A percentile compares a stretch with the other conserved stretches of the same genome.
Evolutionary conservation across 2,113 vertebrate genomes (phyloP).

Genomic region (Tichodroma muraria): DNA sequence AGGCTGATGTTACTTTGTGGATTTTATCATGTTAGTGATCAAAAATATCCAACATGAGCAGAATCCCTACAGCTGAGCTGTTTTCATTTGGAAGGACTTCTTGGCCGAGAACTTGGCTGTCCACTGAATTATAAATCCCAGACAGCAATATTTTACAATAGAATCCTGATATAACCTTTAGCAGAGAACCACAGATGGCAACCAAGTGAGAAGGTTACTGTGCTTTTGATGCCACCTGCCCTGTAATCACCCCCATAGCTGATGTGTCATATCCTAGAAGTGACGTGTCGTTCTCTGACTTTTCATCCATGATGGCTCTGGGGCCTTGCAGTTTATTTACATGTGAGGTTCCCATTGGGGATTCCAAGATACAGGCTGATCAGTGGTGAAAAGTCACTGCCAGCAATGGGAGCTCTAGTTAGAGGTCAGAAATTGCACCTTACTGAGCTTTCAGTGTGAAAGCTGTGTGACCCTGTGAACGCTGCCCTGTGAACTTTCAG

Average conservation of each 20-base stretch:
- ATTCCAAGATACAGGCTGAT: neutral
- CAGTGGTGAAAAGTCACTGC: neutral
- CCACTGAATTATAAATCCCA: neutral
- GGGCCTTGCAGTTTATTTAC: neutral
- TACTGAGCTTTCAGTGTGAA: neutral
- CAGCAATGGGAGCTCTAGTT: neutral
- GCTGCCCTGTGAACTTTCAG: neutral
- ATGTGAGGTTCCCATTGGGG: neutral
- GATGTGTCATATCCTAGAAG: neutral
- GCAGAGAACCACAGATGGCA: neutral
- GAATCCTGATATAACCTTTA: conserved; percentile 2
- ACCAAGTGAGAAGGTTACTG: neutral
- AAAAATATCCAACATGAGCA: neutral
- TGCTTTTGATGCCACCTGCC: neutral
- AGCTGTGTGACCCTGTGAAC: neutral
- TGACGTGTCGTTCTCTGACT: neutral
- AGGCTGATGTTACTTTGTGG: neutral
- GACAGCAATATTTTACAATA: neutral
- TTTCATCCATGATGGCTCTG: neutral
- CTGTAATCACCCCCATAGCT: neutral
- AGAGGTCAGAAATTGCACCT: neutral
- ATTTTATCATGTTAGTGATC: neutral
- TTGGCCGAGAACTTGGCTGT: neutral
- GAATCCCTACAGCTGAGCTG: neutral
- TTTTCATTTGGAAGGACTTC: neutral